Evolutionary conservation across 2,113 vertebrate species (phyloP).

Genomic region (Eolophus roseicapilla): DNA sequence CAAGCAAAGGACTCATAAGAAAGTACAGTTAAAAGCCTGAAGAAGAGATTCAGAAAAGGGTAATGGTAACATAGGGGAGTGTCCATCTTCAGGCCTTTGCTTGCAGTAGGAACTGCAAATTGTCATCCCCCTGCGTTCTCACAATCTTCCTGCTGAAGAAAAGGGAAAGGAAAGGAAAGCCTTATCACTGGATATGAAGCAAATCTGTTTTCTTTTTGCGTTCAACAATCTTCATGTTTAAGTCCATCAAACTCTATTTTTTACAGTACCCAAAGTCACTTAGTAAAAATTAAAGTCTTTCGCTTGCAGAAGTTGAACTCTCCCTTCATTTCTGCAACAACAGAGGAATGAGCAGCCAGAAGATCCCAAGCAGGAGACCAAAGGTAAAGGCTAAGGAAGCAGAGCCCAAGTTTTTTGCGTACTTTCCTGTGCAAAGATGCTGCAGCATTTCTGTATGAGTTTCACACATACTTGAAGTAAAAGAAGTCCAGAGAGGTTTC

Average conservation of each 20-base stretch:
- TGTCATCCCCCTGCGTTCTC: not conserved
- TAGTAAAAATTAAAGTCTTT: not conserved
- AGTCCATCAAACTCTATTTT: not conserved
- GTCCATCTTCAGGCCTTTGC: not conserved
- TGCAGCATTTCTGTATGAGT: not conserved
- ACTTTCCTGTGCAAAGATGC: not conserved
- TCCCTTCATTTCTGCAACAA: not conserved
- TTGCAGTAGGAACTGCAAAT: not conserved
- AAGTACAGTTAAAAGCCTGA: not conserved
- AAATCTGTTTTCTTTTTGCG: not conserved
- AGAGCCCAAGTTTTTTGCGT: accelerated
- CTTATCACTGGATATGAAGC: not conserved
- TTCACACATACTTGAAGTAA: not conserved
- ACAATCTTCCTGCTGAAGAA: not conserved
- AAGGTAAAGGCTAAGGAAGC: not conserved
- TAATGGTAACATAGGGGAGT: not conserved
- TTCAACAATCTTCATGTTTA: not conserved
- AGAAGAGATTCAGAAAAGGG: not conserved
- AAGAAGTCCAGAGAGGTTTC: not conserved
- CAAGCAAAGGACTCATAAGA: not conserved
- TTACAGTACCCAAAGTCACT: not conserved
- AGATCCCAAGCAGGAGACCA: not conserved
- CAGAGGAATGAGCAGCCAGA: not conserved
- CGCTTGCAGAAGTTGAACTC: not conserved
- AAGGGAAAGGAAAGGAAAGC: not conserved